Conservation (phyloP, 2,797 vertebrate species). For the Synanceia verrucosa region DNA sequence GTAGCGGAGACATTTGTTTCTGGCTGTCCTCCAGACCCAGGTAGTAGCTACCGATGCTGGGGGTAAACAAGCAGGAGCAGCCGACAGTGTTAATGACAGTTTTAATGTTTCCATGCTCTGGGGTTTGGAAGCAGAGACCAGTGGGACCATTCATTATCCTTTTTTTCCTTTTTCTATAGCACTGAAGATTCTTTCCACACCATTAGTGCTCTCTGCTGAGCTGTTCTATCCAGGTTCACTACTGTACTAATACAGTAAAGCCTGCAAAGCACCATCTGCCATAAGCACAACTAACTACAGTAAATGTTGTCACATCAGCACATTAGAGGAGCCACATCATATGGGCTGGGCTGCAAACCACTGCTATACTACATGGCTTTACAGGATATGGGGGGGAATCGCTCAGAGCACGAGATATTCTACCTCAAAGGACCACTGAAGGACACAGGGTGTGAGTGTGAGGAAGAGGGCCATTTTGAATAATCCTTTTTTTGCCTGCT, state of each 20-base stretch:
- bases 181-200: constrained; percentile 71
- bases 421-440: constrained; percentile 49
- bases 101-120: constrained; percentile 52
- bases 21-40: constrained; percentile 26
- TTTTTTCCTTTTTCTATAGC: constrained; percentile 25
- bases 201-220: constrained; percentile 80
- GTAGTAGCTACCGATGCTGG: constrained; percentile 27
- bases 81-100: constrained; percentile 55
- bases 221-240: constrained; percentile 61
- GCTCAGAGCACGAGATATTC: constrained; percentile 24
- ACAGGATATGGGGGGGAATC: constrained; percentile 4
- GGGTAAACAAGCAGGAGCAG: constrained; percentile 53
- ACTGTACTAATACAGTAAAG: constrained; percentile 63
- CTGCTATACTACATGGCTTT: constrained; percentile 46
- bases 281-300: constrained; percentile 58
- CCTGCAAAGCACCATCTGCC: constrained; percentile 54
- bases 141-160: constrained; percentile 32
- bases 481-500: neutral
- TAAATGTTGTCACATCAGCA: constrained; percentile 76
- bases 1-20: constrained; percentile 36
- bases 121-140: constrained; percentile 23
- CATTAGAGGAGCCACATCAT: constrained; percentile 52
- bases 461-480: neutral
- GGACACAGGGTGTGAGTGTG: constrained; percentile 16
- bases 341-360: constrained; percentile 22